Conservation (phyloP, 2,797 vertebrate species). For the Coendou prehensilis region DNA sequence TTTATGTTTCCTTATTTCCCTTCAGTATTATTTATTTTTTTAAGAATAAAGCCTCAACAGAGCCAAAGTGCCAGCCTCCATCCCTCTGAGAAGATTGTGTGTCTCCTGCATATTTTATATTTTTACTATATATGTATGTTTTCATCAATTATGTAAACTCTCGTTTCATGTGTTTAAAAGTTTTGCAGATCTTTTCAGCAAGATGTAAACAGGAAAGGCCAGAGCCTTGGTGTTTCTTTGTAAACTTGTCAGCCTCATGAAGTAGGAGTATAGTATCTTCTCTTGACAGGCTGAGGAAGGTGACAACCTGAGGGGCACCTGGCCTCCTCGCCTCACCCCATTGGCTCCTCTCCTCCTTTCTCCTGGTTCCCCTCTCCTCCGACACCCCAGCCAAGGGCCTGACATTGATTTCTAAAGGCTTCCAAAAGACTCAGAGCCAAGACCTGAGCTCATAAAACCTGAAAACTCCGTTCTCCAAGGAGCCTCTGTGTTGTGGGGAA, state of each 20-base stretch:
- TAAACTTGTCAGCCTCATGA: not conserved
- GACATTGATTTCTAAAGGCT: slow-evolving; percentile 57
- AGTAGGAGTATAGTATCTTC: not conserved
- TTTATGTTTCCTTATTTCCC: slow-evolving; percentile 17
- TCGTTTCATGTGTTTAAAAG: slow-evolving; percentile 63
- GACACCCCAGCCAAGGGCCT: not conserved
- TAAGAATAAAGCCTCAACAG: slow-evolving; percentile 24
- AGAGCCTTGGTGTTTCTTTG: slow-evolving; percentile 5
- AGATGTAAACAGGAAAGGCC: slow-evolving; percentile 54
- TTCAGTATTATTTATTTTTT: not conserved
- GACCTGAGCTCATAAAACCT: slow-evolving; percentile 8
- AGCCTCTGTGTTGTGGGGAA: not conserved
- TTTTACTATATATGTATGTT: not conserved
- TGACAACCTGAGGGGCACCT: not conserved
- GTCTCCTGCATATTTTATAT: not conserved
- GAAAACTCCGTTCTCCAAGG: slow-evolving; percentile 4
- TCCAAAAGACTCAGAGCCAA: slow-evolving; percentile 44
- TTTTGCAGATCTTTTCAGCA: slow-evolving; percentile 43
- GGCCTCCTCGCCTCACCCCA: not conserved
- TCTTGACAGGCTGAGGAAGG: not conserved
- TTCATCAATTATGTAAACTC: slow-evolving; percentile 62
- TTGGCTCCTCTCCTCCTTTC: not conserved
- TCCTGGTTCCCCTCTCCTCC: not conserved
- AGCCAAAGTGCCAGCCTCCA: not conserved
- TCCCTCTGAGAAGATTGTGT: not conserved